Conservation (phyloP, 1,140 invertebrate genomes). For the Drosophila setifemur region DNA sequence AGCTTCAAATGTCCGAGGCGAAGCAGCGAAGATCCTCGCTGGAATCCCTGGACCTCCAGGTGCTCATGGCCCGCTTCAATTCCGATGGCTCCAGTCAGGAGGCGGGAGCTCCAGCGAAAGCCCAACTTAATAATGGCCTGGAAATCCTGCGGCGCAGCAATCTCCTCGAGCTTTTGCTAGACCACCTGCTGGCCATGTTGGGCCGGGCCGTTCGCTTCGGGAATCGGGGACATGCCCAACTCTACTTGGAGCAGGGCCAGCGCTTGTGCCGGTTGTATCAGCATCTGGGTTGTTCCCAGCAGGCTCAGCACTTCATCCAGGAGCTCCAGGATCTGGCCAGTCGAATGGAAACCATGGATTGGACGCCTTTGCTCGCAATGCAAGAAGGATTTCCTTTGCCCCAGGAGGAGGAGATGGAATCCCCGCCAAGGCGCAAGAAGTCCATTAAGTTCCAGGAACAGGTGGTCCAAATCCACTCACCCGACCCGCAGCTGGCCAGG, state of each 20-base stretch:
- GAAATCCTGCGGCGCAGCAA: constrained; percentile 84
- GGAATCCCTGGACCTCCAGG: constrained; percentile 80
- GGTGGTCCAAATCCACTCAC: constrained; percentile 45
- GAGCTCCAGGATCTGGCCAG: constrained; percentile 82
- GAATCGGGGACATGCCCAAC: constrained; percentile 84
- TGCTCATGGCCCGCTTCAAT: constrained; percentile 34
- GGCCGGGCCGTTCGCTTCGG: constrained; percentile 62
- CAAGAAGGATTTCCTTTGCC: background rate
- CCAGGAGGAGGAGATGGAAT: background rate
- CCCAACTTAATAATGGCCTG: constrained; percentile 78
- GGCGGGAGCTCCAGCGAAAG: background rate
- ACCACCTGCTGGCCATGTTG: constrained; percentile 63
- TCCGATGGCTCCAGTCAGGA: background rate
- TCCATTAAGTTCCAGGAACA: constrained; percentile 55
- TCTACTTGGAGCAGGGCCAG: constrained; percentile 88
- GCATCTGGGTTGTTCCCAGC: constrained; percentile 84
- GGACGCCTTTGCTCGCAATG: background rate
- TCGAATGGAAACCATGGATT: constrained; percentile 21
- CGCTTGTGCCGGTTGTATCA: constrained; percentile 86
- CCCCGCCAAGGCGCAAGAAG: background rate
- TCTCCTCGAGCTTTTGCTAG: constrained; percentile 86
- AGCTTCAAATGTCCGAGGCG: constrained; percentile 52
- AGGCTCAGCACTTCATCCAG: constrained; percentile 83
- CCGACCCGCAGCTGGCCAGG: background rate
- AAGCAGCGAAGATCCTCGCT: constrained; percentile 52